Percentiles rank a stretch among this genome's conserved stretches.
phyloP scores from a whole-genome alignment of 2,113 vertebrate genomes.

The Brienomyrus longianalis region DNA sequence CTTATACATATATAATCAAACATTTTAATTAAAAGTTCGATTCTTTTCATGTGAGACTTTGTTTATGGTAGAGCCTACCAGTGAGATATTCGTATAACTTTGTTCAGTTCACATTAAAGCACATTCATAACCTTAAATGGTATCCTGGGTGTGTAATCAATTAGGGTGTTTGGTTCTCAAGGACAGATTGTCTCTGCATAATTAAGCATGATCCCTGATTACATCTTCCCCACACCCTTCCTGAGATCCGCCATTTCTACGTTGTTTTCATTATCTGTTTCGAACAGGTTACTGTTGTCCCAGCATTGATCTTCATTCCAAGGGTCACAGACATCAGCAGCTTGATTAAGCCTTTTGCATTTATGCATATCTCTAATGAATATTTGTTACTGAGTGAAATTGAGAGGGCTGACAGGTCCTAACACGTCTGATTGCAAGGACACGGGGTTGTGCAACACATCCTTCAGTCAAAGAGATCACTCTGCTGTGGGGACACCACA shows the following conservation, averaged over 20 bases:
- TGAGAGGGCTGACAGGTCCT: background rate
- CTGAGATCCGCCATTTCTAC: constrained; percentile 1
- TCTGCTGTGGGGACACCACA: background rate
- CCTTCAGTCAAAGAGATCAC: background rate
- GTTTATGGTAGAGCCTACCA: background rate
- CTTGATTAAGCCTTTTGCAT: constrained; percentile 25
- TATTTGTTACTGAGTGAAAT: constrained; percentile 8
- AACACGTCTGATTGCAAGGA: background rate
- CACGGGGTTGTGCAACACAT: background rate
- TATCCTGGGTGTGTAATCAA: constrained; percentile 24
- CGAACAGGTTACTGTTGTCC: constrained; percentile 14
- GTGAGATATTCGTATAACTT: background rate
- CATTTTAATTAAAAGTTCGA: background rate
- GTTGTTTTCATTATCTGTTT: constrained; percentile 4
- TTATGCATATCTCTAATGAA: constrained; percentile 15
- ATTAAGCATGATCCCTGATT: constrained; percentile 32
- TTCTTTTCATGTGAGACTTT: background rate
- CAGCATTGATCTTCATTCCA: constrained; percentile 27
- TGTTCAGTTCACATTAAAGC: constrained; percentile 15
- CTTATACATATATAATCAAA: background rate
- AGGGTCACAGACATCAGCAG: constrained; percentile 17
- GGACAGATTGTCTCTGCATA: constrained; percentile 33
- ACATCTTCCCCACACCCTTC: background rate
- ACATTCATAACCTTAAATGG: constrained; percentile 13
- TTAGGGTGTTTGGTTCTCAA: constrained; percentile 26